Percentiles rank a stretch among this genome's conserved stretches.
These are phyloP conservation scores for Mycetomoellerius zeteki DNA, from an alignment of 1,140 invertebrate species.

Conservation along the genomic window DNA sequence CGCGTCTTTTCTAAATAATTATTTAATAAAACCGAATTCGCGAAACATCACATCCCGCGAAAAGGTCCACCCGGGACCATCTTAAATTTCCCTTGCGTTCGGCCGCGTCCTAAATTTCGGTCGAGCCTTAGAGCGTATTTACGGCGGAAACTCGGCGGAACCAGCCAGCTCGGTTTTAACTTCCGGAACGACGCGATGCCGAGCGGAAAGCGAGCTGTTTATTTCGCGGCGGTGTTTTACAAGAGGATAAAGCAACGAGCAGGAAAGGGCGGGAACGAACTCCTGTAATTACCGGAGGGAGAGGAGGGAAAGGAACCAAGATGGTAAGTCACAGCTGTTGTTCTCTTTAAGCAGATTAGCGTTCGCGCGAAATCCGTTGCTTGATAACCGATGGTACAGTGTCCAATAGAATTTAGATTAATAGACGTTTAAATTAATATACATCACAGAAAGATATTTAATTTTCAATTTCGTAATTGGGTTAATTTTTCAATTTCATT, in stretches of 20 bases:
- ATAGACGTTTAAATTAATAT: not conserved
- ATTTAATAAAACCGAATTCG: conserved; percentile 22
- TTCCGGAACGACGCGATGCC: conserved; percentile 56
- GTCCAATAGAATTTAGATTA: conserved; percentile 8
- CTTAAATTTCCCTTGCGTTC: conserved; percentile 42
- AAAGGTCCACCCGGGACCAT: not conserved
- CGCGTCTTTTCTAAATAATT: not conserved
- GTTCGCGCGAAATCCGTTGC: not conserved
- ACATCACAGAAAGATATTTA: not conserved
- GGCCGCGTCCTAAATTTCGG: conserved; percentile 59
- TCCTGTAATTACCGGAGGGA: conserved; percentile 55
- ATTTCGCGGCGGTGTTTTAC: conserved; percentile 57
- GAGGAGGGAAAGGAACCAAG: conserved; percentile 1
- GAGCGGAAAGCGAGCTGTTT: conserved; percentile 55
- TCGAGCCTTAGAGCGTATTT: conserved; percentile 55
- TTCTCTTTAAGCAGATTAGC: conserved; percentile 48
- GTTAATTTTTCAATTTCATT: not conserved
- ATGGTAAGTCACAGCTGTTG: conserved; percentile 10
- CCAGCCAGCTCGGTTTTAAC: conserved; percentile 51
- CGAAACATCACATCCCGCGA: not conserved
- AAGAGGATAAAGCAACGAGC: conserved; percentile 56
- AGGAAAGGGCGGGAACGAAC: conserved; percentile 25
- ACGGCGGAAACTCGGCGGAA: conserved; percentile 58
- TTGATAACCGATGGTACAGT: conserved; percentile 8
- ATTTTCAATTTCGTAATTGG: no score